These are phyloP conservation scores for Drosophila bocki DNA, from an alignment of 1,140 invertebrate genomes.

Conservation along the genomic window DNA sequence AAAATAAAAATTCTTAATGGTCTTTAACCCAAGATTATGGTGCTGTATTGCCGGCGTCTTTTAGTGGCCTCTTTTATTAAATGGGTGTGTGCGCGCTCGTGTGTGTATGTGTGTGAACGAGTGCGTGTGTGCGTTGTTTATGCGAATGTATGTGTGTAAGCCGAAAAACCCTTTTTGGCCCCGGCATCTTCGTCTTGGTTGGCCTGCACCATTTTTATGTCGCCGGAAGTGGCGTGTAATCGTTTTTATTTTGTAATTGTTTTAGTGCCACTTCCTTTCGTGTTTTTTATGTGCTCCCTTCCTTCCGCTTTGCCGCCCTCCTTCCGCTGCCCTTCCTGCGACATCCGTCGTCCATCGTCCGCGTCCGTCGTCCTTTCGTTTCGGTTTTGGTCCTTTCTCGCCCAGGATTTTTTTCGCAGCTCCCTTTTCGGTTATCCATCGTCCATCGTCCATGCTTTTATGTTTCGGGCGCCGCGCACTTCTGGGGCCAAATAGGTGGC, in stretches of 20 bases:
- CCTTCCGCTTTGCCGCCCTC: conserved; percentile 25
- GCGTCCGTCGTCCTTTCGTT: conserved; percentile 24
- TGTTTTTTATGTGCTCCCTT: conserved; percentile 77
- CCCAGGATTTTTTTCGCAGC: conserved; percentile 44
- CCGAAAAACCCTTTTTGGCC: conserved; percentile 63
- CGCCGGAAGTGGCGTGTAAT: conserved; percentile 82
- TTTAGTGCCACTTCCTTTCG: conserved; percentile 82
- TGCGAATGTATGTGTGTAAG: conserved; percentile 30
- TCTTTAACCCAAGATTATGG: conserved; percentile 83
- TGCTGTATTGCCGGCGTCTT: conserved; percentile 77
- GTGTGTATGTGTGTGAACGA: conserved; percentile 1
- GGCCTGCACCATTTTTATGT: conserved; percentile 76
- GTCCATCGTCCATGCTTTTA: conserved; percentile 49
- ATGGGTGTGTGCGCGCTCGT: conserved; percentile 46
- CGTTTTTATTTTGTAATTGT: conserved; percentile 84
- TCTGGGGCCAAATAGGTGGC: conserved; percentile 81
- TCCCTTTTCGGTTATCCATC: conserved; percentile 56
- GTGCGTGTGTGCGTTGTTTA: conserved; percentile 16
- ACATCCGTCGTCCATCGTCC: conserved; percentile 17
- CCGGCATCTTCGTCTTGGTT: conserved; percentile 41
- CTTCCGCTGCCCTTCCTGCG: conserved; percentile 24
- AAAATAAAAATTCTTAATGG: conserved; percentile 85
- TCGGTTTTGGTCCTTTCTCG: conserved; percentile 46
- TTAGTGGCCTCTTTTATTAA: conserved; percentile 82
- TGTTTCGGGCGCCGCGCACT: conserved; percentile 59